Base-by-base conservation (phyloP, 2,888 invertebrate genomes). In the Nemotelus pantherinus region DNA sequence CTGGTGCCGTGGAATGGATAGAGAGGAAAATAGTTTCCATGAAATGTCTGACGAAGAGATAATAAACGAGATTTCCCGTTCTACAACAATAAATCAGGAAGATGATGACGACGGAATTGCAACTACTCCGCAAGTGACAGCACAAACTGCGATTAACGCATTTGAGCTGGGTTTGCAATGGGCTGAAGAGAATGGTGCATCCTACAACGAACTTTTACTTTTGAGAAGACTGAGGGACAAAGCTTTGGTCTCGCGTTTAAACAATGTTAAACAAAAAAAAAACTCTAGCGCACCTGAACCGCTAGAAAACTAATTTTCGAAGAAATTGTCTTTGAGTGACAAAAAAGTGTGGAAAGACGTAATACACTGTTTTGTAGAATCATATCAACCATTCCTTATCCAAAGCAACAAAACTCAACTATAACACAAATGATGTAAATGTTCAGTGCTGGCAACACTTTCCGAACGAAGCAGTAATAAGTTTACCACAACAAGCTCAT, bases 141-240 rank as follows among this genome's bases (percentile, higher is more conserved):
- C 58, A 58, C 58, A 58, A 58, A 4, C 6, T 58, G 58, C 4
- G 25, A 58, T 58, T n/a, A 58, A 58, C 25, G 58, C 7, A 5
- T 58, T 58, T 58, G 25, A 58, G 58, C 58, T 58, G 58, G 58
- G 58, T 58, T 58, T 58, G 58, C 7, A 58, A 58, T 7, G 58
- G 58, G 58, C 58, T 58, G 25, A 58, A 6, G 58, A 58, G 58
- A 58, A 58, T 58, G 58, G 58, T 58, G 58, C 58, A n/a, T 58
- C 25, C 58, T 58, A 58, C 58, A 58, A 58, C 58, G 58, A 58
- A n/a, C n/a, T 58, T 58, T 58, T 58, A 58, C 2, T 2, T 58
- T 58, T 58, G 58, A 58, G 58, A 58, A 7, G 4, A 58, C 25
- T 58, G 25, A 58, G 1, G 58, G 25, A 58, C 58, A 2, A 58